Evolutionary conservation across 1,140 invertebrate species (phyloP), one percentile per base, ranked within the genome.

Genomic region (Dendrolimus kikuchii): DNA sequence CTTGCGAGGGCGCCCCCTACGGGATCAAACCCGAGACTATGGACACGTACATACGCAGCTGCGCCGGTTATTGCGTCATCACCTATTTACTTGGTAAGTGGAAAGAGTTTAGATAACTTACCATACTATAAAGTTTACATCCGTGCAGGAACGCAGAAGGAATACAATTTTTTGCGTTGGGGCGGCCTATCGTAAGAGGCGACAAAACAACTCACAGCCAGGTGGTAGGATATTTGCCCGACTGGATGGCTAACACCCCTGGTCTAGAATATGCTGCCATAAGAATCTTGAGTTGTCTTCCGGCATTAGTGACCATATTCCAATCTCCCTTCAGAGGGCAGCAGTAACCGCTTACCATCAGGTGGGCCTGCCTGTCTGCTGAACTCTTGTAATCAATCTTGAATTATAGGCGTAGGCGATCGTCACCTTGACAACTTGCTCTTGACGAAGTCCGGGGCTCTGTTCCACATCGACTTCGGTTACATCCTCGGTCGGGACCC

Each of bases 381-480:
- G n/a, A n/a, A n/a, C n/a, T n/a, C n/a, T n/a, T n/a, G n/a, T n/a
- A n/a, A n/a, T n/a, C n/a, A n/a, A n/a, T 2, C 5, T 36, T 41
- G 10, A 46, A 7, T 66, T 63, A 2, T 58, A 89, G 98, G 98
- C 6, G 97, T 99, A 9, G 98, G 99, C 5, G 99, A 99, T 87
- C 90, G 99, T 37, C 98, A 99, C 90, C 90, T 99, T 51, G 98
- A 99, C 83, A 99, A 99, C 89, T 86, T 99, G 36, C 88, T 99
- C 6, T 87, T 99, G 6, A 98, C 97, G 7, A 93, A 92, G 46
- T 91, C 90, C 61, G 98, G 98, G 0, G 96, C 96, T 74, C 88
- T 99, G 36, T 99, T 99, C 81, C 99, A 99, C 82, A 98, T 99
- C 62, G 99, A 99, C 89, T 99, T 99, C 88, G 98, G 98, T 3